A percentile compares a stretch with the other conserved stretches of the same genome.
These are phyloP conservation scores for Etheostoma nigrum DNA, from an alignment of 2,797 vertebrate genomes.

Conservation along the genomic window DNA sequence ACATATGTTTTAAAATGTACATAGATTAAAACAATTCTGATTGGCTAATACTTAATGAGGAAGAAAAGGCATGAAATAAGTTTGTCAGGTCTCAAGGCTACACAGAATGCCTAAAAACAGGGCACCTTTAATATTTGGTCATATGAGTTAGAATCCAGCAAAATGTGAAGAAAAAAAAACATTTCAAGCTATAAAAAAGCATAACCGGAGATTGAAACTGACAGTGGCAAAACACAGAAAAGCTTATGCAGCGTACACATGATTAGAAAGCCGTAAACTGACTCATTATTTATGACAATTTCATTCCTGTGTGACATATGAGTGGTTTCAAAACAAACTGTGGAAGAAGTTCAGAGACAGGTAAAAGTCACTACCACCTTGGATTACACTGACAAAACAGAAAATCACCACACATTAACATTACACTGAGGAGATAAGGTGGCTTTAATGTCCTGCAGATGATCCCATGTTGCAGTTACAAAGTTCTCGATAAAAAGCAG, in stretches of 20 bases:
- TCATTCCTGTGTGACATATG: not conserved
- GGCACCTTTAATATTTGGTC: not conserved
- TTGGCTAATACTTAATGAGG: not conserved
- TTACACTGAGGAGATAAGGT: conserved; percentile 64
- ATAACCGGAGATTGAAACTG: not conserved
- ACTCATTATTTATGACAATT: not conserved
- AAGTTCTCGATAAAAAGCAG: conserved; percentile 72
- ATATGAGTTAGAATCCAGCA: not conserved
- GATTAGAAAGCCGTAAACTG: not conserved
- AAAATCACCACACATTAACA: conserved; percentile 54
- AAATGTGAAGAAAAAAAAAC: not conserved
- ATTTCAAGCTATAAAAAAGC: not conserved
- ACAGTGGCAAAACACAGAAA: not conserved
- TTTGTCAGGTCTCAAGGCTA: not conserved
- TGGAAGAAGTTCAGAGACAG: not conserved
- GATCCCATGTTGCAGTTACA: conserved; percentile 72
- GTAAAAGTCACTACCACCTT: conserved; percentile 2
- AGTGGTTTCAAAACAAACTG: not conserved
- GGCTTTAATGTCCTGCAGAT: conserved; percentile 71
- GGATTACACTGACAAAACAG: conserved; percentile 33
- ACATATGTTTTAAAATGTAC: not conserved
- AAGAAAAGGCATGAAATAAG: not conserved
- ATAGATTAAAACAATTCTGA: not conserved
- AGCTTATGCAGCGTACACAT: not conserved
- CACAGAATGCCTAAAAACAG: not conserved